Evolutionary conservation across 2,113 vertebrate genomes (phyloP), one percentile per base, ranked within the genome.

Genomic region (Pantherophis guttatus): DNA sequence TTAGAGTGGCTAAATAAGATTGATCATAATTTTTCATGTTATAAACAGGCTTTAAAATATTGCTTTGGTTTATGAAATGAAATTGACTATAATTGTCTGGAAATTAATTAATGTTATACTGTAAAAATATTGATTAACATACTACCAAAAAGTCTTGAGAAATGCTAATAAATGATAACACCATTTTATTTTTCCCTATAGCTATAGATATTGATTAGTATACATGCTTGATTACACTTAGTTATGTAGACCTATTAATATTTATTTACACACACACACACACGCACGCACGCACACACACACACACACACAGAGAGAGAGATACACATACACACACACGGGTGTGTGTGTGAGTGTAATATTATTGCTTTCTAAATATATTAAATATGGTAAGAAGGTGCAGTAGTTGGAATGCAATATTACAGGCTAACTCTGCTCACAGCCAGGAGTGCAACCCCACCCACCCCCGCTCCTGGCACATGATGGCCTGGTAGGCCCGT

Each of bases 1-100:
- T 39, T 90, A 12, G 62, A 52, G 48, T 65, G 81, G 81, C 19
- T 57, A 44, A n/a, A 92, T 89, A 86, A 85, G 89, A 59, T 13
- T 70, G n/a, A 75, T 39, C 23, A 8, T 90, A 8, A 52, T 93
- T 92, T 54, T 93, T 39, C n/a, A 39, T 85, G 65, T 89, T 59
- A 65, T 29, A 89, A 55, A 65, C 26, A 48, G 65, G 2, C 89
- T 91, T 93, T 0, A 24, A 58, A 85, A 62, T 88, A 88, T 88
- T 87, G 87, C 52, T 94, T 58, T 81, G n/a, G 90, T 85, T 93
- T 94, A 85, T 86, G 65, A 50, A 94, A 86, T 88, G 13, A 52
- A 58, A 88, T 48, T 81, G 58, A 50, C 57, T 89, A 91, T 86
- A 62, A 86, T 93, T 93, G 89, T 75, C 33, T 44, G 39, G 44